Evolutionary conservation across 2,797 vertebrate species (phyloP).

Genomic region (Enteromius viviparus): DNA sequence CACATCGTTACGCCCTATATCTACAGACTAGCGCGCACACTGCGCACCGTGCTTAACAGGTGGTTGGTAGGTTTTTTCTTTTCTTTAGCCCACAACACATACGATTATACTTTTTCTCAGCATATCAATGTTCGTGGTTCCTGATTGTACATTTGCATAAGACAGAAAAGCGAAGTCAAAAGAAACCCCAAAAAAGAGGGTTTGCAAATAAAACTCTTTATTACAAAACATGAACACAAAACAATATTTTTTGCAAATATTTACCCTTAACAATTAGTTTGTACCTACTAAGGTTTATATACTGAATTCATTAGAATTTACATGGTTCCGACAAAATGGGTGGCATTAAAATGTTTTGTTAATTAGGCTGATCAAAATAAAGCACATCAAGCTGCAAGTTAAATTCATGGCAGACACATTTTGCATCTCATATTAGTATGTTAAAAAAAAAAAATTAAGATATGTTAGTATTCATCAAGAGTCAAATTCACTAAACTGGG

Average conservation of each 20-base stretch:
- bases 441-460: neutral
- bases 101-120: neutral
- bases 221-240: constrained; percentile 20
- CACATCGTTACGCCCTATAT: constrained; percentile 60
- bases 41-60: constrained; percentile 44
- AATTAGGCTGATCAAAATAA: neutral
- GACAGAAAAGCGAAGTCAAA: neutral
- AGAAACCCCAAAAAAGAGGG: neutral
- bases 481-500: constrained; percentile 76
- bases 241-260: neutral
- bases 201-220: constrained; percentile 27
- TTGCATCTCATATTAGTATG: neutral
- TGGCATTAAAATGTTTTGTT: neutral
- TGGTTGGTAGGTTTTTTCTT: neutral
- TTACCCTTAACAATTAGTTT: constrained; percentile 6
- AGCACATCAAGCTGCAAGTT: neutral
- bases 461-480: constrained; percentile 72
- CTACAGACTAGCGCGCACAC: constrained; percentile 37
- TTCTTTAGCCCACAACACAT: too few species aligned
- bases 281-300: constrained; percentile 11
- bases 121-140: neutral
- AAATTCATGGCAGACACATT: neutral
- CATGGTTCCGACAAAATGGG: neutral
- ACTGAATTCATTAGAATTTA: neutral
- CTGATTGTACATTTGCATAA: neutral